Evolutionary conservation across 2,797 vertebrate genomes (phyloP), one percentile per base, ranked within the genome.

Genomic region (Alosa sapidissima): DNA sequence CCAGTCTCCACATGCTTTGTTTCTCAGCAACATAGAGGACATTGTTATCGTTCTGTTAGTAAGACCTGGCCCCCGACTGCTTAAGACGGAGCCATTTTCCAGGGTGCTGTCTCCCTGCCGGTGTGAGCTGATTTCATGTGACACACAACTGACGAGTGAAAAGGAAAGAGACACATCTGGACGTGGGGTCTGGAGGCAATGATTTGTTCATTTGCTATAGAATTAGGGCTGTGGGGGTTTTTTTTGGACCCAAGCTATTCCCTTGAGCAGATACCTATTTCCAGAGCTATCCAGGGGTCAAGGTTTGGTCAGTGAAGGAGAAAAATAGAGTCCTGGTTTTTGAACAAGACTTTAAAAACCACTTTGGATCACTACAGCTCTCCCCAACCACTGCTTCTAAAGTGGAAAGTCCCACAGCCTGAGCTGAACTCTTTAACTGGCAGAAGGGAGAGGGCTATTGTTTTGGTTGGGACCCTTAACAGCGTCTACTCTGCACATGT

Each of bases 251-350:
- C 24, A 75, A 75, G 65, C 51, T 89, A 89, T 62, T 90, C 93
- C 92, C 93, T 89, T 88, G 88, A 93, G 93, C 89, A 89, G 91
- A 92, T 90, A 90, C 92, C 94, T 94, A 95, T 95, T 95, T 95
- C 93, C 93, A 94, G 93, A 93, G 90, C 90, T 65, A 93, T 93
- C 93, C 90, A 16, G 93, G 94, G 94, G 94, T 95, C 94, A 95
- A 93, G 94, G 94, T 95, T 95, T 95, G 94, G 94, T 93, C 94
- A 95, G 93, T 90, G 89, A 89, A 92, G 91, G 91, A 94, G 94
- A 86, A 93, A 94, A 94, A 92, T 92, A 93, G 91, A 90, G 91
- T 93, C 95, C 93, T 91, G 91, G 88, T 95, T 95, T 93, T 93
- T 92, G 92, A 93, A 91, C 89, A 90, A 83, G 81, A 28, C 83